These are phyloP conservation scores for Atopsyche davidsoni DNA, from an alignment of 1,140 invertebrate species.

Conservation along the genomic window DNA sequence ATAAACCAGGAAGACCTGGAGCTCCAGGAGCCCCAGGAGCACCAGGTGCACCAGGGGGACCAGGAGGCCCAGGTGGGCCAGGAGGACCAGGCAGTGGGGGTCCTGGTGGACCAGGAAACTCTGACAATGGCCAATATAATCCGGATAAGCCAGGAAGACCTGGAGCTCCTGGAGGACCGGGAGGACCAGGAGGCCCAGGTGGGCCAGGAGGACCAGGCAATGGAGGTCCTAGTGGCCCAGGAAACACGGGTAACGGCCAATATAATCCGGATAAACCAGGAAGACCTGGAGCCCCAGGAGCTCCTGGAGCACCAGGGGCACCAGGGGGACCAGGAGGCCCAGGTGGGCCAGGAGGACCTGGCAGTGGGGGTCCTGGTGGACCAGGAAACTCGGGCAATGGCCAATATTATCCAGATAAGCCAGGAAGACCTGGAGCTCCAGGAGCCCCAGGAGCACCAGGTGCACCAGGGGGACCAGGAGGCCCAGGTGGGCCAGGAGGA, in stretches of 20 bases:
- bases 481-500: not conserved
- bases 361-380: slow-evolving; percentile 10
- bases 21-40: slow-evolving; percentile 26
- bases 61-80: not conserved
- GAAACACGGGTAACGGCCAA: no score
- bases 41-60: slow-evolving; percentile 8
- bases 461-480: slow-evolving; percentile 9
- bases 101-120: no score
- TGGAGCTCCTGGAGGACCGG: slow-evolving; percentile 9
- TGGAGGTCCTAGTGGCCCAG: slow-evolving; percentile 28
- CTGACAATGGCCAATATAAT: no score
- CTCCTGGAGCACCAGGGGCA: not conserved
- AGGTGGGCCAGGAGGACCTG: slow-evolving; percentile 22
- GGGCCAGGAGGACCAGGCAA: slow-evolving; percentile 15
- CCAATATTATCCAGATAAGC: slow-evolving; percentile 1
- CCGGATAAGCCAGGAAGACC: slow-evolving; percentile 19
- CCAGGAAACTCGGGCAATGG: not conserved
- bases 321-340: no score
- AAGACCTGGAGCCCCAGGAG: slow-evolving; percentile 1
- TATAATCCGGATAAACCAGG: slow-evolving; percentile 18
- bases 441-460: slow-evolving; percentile 26
- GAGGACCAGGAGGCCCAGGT: slow-evolving; percentile 1
- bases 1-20: slow-evolving; percentile 16
- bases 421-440: slow-evolving; percentile 27
- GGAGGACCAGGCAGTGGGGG: not conserved